A percentile compares a stretch with the other conserved stretches of the same genome.
Evolutionary conservation across 2,113 vertebrate genomes (phyloP).

Genomic region (Thalassoma bifasciatum): DNA sequence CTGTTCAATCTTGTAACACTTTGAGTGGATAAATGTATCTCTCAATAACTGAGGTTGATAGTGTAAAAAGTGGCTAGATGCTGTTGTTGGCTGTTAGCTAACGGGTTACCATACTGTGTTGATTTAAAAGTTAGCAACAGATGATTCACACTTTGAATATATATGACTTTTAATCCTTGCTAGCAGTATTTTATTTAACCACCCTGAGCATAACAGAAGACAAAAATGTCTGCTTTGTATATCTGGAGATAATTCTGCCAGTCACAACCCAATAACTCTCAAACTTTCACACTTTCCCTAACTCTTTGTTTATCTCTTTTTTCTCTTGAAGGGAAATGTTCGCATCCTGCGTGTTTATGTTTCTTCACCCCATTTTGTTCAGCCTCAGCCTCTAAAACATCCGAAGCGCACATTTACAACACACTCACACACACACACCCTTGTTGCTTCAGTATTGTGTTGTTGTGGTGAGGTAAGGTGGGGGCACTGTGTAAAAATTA

Average conservation of each 20-base stretch:
- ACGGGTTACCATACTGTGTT: not conserved
- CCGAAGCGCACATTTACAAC: slow-evolving; percentile 26
- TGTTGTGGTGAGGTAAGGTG: slow-evolving; percentile 79
- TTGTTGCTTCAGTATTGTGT: slow-evolving; percentile 82
- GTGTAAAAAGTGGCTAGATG: not conserved
- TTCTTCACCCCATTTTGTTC: slow-evolving; percentile 30
- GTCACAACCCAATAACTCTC: slow-evolving; percentile 6
- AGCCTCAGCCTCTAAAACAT: slow-evolving; percentile 44
- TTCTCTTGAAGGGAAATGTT: slow-evolving; percentile 51
- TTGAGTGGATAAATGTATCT: not conserved
- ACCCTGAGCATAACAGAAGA: no score
- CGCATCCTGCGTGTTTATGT: slow-evolving; percentile 61
- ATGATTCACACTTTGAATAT: no score
- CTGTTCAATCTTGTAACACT: no score
- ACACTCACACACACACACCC: slow-evolving; percentile 24
- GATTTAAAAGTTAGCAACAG: no score
- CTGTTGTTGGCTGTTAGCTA: not conserved
- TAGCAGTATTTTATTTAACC: not conserved
- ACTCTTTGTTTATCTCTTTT: slow-evolving; percentile 43
- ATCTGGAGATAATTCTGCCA: slow-evolving; percentile 37
- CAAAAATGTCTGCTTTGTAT: no score
- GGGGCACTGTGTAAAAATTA: slow-evolving; percentile 93
- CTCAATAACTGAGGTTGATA: no score
- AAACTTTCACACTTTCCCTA: slow-evolving; percentile 40
- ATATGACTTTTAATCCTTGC: not conserved